Base-by-base conservation (phyloP, 2,888 invertebrate species). In the Hemaris fuciformis region DNA sequence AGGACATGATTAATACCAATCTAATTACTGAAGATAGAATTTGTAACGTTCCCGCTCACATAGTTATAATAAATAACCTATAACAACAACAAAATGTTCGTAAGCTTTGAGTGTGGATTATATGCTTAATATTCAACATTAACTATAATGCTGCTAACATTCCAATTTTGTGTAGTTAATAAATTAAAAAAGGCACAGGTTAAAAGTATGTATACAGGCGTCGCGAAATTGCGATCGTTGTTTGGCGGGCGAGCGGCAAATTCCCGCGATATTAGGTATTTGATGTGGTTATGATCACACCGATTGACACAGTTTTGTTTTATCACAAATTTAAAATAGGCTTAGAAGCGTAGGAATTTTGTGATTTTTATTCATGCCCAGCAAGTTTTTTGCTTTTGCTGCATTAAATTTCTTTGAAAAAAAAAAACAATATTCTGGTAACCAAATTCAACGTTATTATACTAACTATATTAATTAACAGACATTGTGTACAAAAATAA, bases 1-100 rank as follows among this genome's bases (percentile, higher is more conserved):
- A 68, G 31, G 66, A 70, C 71, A 72, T 71, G 18, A 42, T 57
- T 59, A 59, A 58, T 34, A 45, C 34, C 43, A 42, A 43, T 45
- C 10, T 45, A 62, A 61, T 41, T 58, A 53, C 53, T 60, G 57
- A 22, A 27, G 13, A 59, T 48, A 58, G 20, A 34, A 59, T 56
- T 56, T 63, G 20, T 61, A 62, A 59, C 42, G 42, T 42, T 59
- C 59, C 46, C 46, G 46, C 59, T 48, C 57, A 61, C 57, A 62
- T 62, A 57, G 18, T 57, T 62, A 62, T 58, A 57, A 31, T 20
- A 57, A 62, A 46, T 57, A 57, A 62, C 61, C 61, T 62, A 62
- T 20, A 62, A 62, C 61, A 62, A 57, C 57, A 61, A 56, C 25
- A 61, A 57, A 45, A 45, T 31, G 10, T 59, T 38, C 23, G 46